Evolutionary conservation across 1,140 invertebrate genomes (phyloP), one percentile per base, ranked within the genome.

Genomic region (Agrypnia vestita): DNA sequence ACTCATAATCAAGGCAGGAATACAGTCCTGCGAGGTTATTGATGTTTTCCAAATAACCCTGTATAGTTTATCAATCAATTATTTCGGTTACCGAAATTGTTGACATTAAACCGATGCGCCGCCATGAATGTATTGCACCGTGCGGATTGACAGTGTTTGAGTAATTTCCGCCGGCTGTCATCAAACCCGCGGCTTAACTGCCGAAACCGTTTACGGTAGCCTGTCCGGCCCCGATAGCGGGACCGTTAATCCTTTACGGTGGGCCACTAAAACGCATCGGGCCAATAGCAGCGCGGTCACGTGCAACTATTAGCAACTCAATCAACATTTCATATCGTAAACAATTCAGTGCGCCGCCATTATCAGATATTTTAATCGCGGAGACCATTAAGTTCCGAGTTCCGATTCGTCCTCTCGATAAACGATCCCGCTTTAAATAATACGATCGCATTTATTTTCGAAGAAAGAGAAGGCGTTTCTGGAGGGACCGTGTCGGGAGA

Each of bases 161-260:
- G 69, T 79, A 73, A 79, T 79, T 73, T 79, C 69, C 53, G 21
- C 19, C 44, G 21, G 64, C 75, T 73, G 15, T 35, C 69, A 56
- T 78, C 62, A 56, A 71, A 56, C 51, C 8, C 13, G 49, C 12
- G 43, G 49, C 43, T 46, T 79, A 72, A 74, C 61, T 43, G 46
- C 77, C 55, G 35, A 25, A 64, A 69, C 76, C 51, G 64, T 82
- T 79, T 79, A 79, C 77, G 77, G 73, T 7, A 73, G 81, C 19
- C 78, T 82, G 81, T 74, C 64, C 15, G 74, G 64, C 17, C 19
- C 78, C 69, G 78, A 80, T 80, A 80, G 76, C 78, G 78, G 78
- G 46, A 69, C 53, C 81, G 81, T 82, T 82, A 82, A 82, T 71
- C 81, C 78, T 47, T 79, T 74, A 79, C 73, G 76, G 56, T 56